These are phyloP conservation scores for Celastrina argiolus DNA, from an alignment of 2,888 invertebrate genomes.

Conservation along the genomic window DNA sequence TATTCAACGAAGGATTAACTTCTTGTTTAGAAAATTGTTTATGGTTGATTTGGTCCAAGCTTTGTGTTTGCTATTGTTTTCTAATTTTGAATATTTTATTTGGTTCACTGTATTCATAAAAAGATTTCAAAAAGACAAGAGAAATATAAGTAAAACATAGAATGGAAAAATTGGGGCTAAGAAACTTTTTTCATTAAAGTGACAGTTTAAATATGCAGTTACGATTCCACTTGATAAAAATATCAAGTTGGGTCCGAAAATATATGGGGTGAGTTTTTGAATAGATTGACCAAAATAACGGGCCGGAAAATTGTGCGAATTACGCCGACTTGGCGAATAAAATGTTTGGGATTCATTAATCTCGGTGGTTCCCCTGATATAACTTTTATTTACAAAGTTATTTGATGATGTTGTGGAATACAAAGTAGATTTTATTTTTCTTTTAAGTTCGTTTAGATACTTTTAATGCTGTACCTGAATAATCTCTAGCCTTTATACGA, in stretches of 20 bases:
- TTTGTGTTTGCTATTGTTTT: too few species aligned
- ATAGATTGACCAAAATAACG: conserved; percentile 19
- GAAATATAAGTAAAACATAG: not conserved
- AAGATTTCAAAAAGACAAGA: too few species aligned
- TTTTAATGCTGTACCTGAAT: not conserved
- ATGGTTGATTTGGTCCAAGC: too few species aligned
- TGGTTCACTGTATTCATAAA: too few species aligned
- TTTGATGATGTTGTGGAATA: not conserved
- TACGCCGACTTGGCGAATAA: conserved; percentile 8
- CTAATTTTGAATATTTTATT: too few species aligned
- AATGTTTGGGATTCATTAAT: conserved; percentile 2
- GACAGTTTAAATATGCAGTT: not conserved
- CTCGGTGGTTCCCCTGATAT: not conserved
- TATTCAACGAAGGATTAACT: too few species aligned
- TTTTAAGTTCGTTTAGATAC: not conserved
- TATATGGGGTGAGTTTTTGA: conserved; percentile 17
- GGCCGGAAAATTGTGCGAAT: conserved; percentile 12
- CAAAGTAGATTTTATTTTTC: not conserved
- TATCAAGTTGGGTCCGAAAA: not conserved
- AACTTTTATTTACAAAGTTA: not conserved
- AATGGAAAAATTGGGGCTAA: not conserved
- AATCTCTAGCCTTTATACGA: too few species aligned
- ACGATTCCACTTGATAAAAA: not conserved
- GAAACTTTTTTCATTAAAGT: not conserved
- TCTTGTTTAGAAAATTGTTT: too few species aligned